Evolutionary conservation across 1,140 invertebrate species (phyloP).

Genomic region (Bombus sibiricus): DNA sequence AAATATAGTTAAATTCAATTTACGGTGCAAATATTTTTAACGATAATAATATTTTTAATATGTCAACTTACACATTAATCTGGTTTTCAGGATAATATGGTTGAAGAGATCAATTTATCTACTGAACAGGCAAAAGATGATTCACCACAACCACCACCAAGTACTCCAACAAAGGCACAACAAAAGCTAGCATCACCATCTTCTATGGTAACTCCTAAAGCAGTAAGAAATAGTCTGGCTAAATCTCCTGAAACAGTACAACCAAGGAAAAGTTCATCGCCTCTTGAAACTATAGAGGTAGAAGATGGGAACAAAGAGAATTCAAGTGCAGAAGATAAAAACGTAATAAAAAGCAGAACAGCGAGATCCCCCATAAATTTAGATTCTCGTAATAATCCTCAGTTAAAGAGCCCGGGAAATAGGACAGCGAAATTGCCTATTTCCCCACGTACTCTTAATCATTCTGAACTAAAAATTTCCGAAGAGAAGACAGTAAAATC

Average conservation of each 20-base stretch:
- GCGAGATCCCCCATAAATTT: constrained; percentile 9
- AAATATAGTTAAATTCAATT: neutral
- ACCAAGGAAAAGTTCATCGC: constrained; percentile 50
- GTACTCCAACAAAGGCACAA: constrained; percentile 64
- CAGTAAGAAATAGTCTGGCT: constrained; percentile 71
- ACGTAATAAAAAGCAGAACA: constrained; percentile 22
- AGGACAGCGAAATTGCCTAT: neutral
- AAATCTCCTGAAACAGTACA: constrained; percentile 72
- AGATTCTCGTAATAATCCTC: neutral
- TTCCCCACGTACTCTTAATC: neutral
- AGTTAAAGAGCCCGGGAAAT: neutral
- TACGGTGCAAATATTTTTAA: neutral
- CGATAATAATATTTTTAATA: neutral
- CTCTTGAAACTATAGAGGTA: neutral
- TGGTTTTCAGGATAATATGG: constrained; percentile 39
- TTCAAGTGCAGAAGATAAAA: constrained; percentile 48
- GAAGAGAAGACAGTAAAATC: neutral
- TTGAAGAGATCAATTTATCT: neutral
- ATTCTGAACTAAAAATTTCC: neutral
- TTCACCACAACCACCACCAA: constrained; percentile 71
- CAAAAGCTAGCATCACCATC: constrained; percentile 44
- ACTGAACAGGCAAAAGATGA: constrained; percentile 28
- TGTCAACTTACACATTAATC: neutral
- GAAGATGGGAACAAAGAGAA: constrained; percentile 30
- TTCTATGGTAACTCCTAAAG: constrained; percentile 69